Percentiles rank a stretch among this genome's conserved stretches.
phyloP scores from a whole-genome alignment of 2,113 vertebrate species.

The Mionectes macconnelli region DNA sequence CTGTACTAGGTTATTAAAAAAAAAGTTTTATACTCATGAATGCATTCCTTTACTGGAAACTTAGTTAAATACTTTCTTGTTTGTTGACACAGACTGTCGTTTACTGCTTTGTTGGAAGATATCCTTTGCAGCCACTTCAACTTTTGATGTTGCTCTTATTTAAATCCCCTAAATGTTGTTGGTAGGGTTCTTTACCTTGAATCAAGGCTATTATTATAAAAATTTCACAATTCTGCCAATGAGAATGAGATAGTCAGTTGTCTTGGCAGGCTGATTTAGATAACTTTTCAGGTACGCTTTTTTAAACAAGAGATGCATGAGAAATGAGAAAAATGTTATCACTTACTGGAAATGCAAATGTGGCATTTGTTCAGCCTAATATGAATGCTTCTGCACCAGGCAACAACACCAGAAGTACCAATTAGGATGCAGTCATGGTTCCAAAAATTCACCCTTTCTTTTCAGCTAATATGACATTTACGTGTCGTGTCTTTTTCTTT shows the following conservation, averaged over 20 bases:
- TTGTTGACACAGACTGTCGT: background rate
- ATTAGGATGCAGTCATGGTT: slow-evolving; percentile 72
- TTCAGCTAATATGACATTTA: slow-evolving; percentile 72
- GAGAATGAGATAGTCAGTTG: slow-evolving; percentile 21
- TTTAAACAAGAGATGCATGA: slow-evolving; percentile 55
- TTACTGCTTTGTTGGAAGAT: slow-evolving; percentile 16
- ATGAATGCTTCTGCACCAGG: slow-evolving; percentile 68
- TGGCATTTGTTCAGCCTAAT: slow-evolving; percentile 81
- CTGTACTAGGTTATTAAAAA: background rate
- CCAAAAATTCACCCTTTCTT: slow-evolving; percentile 69
- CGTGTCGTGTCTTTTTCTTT: background rate
- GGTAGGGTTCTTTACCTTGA: slow-evolving; percentile 35
- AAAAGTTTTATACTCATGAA: background rate
- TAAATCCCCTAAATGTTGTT: slow-evolving; percentile 8
- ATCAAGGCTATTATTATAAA: slow-evolving; percentile 41
- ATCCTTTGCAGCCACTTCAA: background rate
- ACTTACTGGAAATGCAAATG: slow-evolving; percentile 81
- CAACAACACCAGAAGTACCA: slow-evolving; percentile 71
- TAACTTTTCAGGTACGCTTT: slow-evolving; percentile 61
- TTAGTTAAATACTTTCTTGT: background rate
- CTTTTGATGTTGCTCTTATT: slow-evolving; percentile 29
- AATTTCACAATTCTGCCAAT: background rate
- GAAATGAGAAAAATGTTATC: slow-evolving; percentile 64
- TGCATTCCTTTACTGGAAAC: background rate
- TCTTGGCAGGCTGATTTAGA: slow-evolving; percentile 55